Conservation (phyloP, 2,888 invertebrate species). For the Pandemis corylana region DNA sequence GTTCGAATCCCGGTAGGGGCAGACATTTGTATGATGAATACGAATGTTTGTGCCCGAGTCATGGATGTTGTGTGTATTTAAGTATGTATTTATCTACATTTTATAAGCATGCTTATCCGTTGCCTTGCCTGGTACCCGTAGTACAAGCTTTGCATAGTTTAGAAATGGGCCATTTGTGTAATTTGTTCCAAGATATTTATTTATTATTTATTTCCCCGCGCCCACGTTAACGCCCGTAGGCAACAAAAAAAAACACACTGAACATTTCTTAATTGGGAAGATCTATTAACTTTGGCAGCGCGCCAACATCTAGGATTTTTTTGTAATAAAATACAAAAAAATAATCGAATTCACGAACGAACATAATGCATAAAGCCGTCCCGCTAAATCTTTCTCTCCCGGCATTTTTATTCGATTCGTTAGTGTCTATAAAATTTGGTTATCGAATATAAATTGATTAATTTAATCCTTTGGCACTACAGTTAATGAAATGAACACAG, state of each 20-base stretch:
- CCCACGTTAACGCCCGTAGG: no score
- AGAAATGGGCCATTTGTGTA: no score
- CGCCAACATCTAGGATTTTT: neutral
- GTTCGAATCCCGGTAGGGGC: no score
- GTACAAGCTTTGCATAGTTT: no score
- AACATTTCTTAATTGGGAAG: neutral
- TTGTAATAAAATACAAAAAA: neutral
- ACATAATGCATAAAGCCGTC: conserved; percentile 11
- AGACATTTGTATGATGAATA: no score
- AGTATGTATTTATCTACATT: no score
- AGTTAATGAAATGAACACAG: neutral
- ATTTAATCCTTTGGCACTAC: conserved; percentile 30
- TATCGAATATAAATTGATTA: conserved; percentile 34
- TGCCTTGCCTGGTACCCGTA: no score
- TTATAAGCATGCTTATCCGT: no score
- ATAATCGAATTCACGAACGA: neutral
- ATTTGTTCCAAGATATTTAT: no score
- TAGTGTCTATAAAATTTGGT: conserved; percentile 34
- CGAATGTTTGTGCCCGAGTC: no score
- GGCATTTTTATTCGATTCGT: conserved; percentile 39
- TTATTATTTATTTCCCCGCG: no score
- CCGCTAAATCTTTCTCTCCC: conserved; percentile 26
- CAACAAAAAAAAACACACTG: neutral
- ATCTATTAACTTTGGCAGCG: neutral
- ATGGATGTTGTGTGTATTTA: no score